phyloP scores from a whole-genome alignment of 2,113 vertebrate species.

The Neoarius graeffei region DNA sequence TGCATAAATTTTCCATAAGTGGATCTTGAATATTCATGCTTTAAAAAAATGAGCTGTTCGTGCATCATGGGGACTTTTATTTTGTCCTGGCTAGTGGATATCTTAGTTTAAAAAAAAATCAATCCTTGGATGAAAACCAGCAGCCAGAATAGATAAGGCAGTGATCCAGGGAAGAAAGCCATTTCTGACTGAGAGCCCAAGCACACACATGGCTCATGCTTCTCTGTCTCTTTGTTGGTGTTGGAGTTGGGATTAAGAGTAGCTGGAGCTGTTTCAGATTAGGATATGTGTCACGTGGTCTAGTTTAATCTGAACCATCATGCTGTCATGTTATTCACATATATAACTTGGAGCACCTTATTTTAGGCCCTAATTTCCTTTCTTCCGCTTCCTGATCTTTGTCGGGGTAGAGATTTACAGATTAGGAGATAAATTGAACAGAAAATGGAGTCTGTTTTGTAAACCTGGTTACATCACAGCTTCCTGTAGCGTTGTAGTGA shows the following conservation, averaged over 20 bases:
- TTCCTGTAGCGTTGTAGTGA: conserved; percentile 19
- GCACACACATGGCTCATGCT: conserved; percentile 18
- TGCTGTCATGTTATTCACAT: background rate
- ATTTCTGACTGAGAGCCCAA: conserved; percentile 34
- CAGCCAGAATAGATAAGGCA: conserved; percentile 33
- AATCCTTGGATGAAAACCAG: conserved; percentile 29
- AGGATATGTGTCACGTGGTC: conserved; percentile 24
- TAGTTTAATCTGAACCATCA: conserved; percentile 42
- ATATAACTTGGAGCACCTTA: conserved; percentile 53
- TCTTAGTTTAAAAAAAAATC: conserved; percentile 32
- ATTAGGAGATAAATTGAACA: conserved; percentile 54
- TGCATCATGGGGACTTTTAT: conserved; percentile 32
- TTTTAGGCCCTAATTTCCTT: conserved; percentile 55
- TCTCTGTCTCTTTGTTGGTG: conserved; percentile 16
- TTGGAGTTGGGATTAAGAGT: background rate
- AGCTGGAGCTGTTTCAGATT: conserved; percentile 25
- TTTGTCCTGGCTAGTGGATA: conserved; percentile 19
- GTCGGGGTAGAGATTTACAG: conserved; percentile 50
- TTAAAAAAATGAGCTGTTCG: background rate
- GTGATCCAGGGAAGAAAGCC: conserved; percentile 17
- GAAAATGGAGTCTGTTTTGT: conserved; percentile 47
- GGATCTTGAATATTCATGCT: background rate
- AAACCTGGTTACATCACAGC: conserved; percentile 22
- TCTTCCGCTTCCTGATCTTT: conserved; percentile 41
- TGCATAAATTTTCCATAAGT: conserved; percentile 14